Evolutionary conservation across 2,888 invertebrate species (phyloP).

Genomic region (Spodoptera picta): DNA sequence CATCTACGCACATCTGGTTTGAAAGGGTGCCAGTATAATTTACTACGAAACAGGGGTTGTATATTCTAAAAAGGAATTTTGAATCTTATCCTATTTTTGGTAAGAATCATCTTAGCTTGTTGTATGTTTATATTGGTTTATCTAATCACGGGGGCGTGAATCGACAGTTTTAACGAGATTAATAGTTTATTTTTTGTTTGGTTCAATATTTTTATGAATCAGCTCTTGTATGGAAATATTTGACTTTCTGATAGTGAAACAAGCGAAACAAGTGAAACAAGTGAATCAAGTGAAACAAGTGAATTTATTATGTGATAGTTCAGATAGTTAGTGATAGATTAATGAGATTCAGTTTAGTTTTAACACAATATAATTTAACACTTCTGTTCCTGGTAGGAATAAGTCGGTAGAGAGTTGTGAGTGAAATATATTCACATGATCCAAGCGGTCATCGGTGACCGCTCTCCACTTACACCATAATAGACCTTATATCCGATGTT

Average conservation of each 20-base stretch:
- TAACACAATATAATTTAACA: too few relatives aligned
- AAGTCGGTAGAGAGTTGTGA: too few relatives aligned
- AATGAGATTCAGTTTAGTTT: not conserved
- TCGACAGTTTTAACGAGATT: conserved; percentile 25
- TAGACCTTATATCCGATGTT: too few relatives aligned
- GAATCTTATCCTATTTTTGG: too few relatives aligned
- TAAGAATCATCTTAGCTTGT: not conserved
- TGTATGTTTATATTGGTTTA: conserved; percentile 12
- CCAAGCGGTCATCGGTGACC: too few relatives aligned
- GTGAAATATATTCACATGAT: too few relatives aligned
- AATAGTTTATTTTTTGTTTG: conserved; percentile 23
- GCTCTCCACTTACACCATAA: too few relatives aligned
- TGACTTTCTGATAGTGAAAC: not conserved
- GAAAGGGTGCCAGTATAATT: conserved; percentile 9
- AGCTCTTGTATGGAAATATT: conserved; percentile 18
- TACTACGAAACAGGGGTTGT: not conserved
- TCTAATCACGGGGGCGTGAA: conserved; percentile 50
- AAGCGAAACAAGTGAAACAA: too few relatives aligned
- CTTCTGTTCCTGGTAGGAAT: too few relatives aligned
- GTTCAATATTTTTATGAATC: conserved; percentile 23
- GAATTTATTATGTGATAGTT: too few relatives aligned
- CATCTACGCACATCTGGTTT: conserved; percentile 48
- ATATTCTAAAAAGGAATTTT: not conserved
- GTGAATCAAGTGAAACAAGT: too few relatives aligned
- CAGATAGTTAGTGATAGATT: too few relatives aligned